Evolutionary conservation across 2,113 vertebrate genomes (phyloP), one percentile per base, ranked within the genome.

Genomic region (Dinomys branickii): DNA sequence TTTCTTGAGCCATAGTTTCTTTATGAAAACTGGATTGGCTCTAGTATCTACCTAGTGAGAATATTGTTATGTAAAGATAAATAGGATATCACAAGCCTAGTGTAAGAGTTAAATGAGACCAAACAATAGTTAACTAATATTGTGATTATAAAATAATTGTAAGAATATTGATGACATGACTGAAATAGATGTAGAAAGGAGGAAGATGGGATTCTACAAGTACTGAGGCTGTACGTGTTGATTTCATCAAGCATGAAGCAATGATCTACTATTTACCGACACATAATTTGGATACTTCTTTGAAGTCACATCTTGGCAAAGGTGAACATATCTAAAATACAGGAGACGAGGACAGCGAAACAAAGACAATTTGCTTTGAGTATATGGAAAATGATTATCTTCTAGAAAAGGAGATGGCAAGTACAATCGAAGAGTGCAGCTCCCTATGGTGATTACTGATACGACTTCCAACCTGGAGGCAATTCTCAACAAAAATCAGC

Each of bases 391-490:
- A 67, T 16, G 9, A 83, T 80, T 92, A 78, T 82, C 61, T 83
- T 82, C 67, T 50, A 58, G 52, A 50, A 77, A 77, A 92, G 65
- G 38, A 16, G 28, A 41, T 24, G 59, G 85, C 73, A 84, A 88
- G 71, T 69, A 94, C 16, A 82, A 86, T 35, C 1, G 3, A 78
- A 97, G 71, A 90, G 63, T 59, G 85, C 88, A 88, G n/a, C 58
- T 95, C 91, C 94, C 92, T 54, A 47, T 28, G 52, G 94, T 84
- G 94, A 91, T 0, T 83, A 75, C 65, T 97, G 96, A 97, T 61
- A 73, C 81, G 30, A 80, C 94, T 96, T 96, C 63, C 86, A 97
- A 84, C 82, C 93, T 89, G 88, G 91, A 87, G 91, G 71, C 75
- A 94, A 96, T 92, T 88, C 91, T 44, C 71, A 91, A 83, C 82